Evolutionary conservation across 2,888 invertebrate species (phyloP), one percentile per base, ranked within the genome.

Genomic region (Drosophila parthenogenetica): DNA sequence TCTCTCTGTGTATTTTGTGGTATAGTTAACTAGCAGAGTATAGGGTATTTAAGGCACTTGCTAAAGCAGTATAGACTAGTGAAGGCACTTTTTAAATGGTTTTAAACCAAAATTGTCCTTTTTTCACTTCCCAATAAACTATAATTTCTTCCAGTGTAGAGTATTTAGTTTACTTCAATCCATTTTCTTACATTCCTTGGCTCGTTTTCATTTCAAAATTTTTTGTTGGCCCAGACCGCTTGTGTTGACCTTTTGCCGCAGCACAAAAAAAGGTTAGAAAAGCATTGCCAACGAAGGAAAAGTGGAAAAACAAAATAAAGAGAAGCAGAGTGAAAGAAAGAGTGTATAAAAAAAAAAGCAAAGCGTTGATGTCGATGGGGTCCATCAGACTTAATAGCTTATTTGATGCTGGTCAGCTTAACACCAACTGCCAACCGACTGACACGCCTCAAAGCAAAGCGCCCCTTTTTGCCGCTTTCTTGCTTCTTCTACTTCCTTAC

Each of bases 331-430:
- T 25, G 25, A 25, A 2, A 29, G 8, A 8, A 8, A 29, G 29
- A 5, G 63, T 25, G 32, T 11, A 11, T 16, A 42, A 49, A n/a
- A 35, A 37, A 22, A 45, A 63, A n/a, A n/a, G n/a, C 40, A 49
- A 54, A 64, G 65, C 49, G 42, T 59, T 46, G 50, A 39, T 50
- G 14, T 37, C 54, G 32, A 43, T 55, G 54, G 74, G 55, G 57
- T 69, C 57, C 69, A 69, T 69, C 65, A 50, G 74, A 60, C 76
- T 72, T 72, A 72, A 75, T 72, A 72, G 76, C 75, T 64, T 68
- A 75, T 76, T 75, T 72, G 75, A 55, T 64, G 75, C 72, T 75
- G 72, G 68, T 59, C 65, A 66, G 62, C 75, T 70, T 49, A 59
- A 54, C 61, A 50, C 69, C 35, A 48, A 59, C 50, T 61, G 58